A percentile compares a stretch with the other conserved stretches of the same genome.
Evolutionary conservation across 2,888 invertebrate genomes (phyloP).

Genomic region (Zaprionus bogoriensis): DNA sequence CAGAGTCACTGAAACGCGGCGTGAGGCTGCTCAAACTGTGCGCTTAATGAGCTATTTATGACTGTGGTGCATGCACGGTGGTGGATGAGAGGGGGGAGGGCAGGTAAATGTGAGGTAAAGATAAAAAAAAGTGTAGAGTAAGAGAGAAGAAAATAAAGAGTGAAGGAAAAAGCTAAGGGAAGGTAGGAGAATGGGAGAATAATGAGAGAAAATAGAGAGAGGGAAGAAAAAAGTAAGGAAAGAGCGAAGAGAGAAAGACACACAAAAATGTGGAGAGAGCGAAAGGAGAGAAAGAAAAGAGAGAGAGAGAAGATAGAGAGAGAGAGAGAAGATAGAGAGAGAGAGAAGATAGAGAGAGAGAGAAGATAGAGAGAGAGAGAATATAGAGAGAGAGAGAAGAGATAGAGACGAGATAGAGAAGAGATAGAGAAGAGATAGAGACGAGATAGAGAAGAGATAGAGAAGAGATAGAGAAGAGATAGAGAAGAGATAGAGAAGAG

Average conservation of each 20-base stretch:
- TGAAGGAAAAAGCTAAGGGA: not conserved
- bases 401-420: not conserved
- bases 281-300: not conserved
- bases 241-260: not conserved
- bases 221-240: not conserved
- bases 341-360: not conserved
- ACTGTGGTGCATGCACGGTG: not conserved
- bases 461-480: not conserved
- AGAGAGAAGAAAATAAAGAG: not conserved
- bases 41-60: not conserved
- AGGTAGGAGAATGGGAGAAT: not conserved
- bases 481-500: not conserved
- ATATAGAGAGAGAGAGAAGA: not conserved
- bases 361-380: not conserved
- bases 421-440: not conserved
- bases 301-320: not conserved
- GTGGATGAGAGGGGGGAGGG: not conserved
- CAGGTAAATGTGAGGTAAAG: not conserved
- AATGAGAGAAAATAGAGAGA: not conserved
- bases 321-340: not conserved
- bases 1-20: constrained; percentile 16
- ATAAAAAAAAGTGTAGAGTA: not conserved
- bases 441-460: not conserved
- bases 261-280: not conserved
- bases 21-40: constrained; percentile 28